Evolutionary conservation across 2,888 invertebrate species (phyloP).

Genomic region (Leptinotarsa tumamoca): DNA sequence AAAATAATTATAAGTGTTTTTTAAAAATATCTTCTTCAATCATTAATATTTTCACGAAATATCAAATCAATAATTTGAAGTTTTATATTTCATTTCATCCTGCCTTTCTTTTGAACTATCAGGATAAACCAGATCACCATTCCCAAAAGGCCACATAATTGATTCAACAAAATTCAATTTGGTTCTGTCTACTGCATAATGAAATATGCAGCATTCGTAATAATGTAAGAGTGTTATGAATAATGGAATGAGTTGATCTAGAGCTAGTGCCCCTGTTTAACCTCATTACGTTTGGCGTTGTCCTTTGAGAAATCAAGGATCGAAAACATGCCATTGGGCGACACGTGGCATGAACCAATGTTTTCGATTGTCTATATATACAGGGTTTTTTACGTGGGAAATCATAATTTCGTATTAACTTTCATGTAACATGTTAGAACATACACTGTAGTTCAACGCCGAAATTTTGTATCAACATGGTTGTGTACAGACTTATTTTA

Average conservation of each 20-base stretch:
- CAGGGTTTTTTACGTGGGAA: no score
- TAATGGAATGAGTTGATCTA: conserved; percentile 48
- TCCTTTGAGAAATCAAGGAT: conserved; percentile 55
- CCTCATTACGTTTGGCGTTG: conserved; percentile 47
- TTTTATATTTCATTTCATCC: background rate
- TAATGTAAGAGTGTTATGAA: conserved; percentile 51
- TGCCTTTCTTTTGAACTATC: background rate
- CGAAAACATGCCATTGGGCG: conserved; percentile 34
- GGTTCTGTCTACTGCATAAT: conserved; percentile 31
- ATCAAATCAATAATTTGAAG: no score
- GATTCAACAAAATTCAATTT: conserved; percentile 26
- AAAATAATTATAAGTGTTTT: no score
- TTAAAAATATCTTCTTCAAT: no score
- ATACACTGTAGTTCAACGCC: no score
- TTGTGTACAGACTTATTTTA: no score
- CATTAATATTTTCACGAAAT: no score
- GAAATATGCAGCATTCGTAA: conserved; percentile 44
- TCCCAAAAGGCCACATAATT: conserved; percentile 17
- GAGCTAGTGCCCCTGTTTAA: conserved; percentile 47
- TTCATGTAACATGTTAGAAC: no score
- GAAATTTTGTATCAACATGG: no score
- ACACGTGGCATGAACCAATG: conserved; percentile 35
- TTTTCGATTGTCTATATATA: background rate
- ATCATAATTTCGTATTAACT: no score
- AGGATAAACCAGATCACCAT: background rate